Conservation (phyloP, 2,888 invertebrate genomes). For the Lycaena phlaeas region DNA sequence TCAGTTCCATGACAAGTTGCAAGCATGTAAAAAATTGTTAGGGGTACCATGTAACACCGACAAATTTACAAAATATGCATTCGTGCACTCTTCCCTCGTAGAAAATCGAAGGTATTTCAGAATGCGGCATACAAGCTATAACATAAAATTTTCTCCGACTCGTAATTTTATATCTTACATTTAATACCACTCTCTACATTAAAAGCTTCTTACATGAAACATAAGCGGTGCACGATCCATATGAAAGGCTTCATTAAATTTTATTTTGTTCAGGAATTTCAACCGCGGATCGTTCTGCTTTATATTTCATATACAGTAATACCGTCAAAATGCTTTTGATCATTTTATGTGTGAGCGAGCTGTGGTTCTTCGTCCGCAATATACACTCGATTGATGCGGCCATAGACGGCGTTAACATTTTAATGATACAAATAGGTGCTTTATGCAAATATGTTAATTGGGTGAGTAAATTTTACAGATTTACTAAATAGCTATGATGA, state of each 20-base stretch:
- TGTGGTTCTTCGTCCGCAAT: conserved; percentile 35
- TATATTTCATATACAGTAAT: conserved; percentile 32
- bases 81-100: too few species aligned
- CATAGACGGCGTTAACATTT: conserved; percentile 35
- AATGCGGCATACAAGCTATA: too few species aligned
- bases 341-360: conserved; percentile 30
- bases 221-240: not conserved
- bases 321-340: conserved; percentile 31
- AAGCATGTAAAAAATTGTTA: too few species aligned
- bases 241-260: conserved; percentile 2
- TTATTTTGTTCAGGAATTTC: conserved; percentile 20
- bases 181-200: too few species aligned
- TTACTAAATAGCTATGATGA: not conserved
- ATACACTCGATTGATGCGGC: conserved; percentile 34
- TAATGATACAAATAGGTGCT: conserved; percentile 38
- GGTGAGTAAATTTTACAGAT: conserved; percentile 29
- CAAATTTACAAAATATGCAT: too few species aligned
- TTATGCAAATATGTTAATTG: conserved; percentile 42
- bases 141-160: too few species aligned
- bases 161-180: too few species aligned
- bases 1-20: too few species aligned
- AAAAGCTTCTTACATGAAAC: not conserved
- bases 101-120: too few species aligned
- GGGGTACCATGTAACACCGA: too few species aligned
- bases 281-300: conserved; percentile 10